A percentile compares a stretch with the other conserved stretches of the same genome.
These are phyloP conservation scores for Lagenorhynchus albirostris DNA, from an alignment of 2,113 vertebrate genomes.

Conservation along the genomic window DNA sequence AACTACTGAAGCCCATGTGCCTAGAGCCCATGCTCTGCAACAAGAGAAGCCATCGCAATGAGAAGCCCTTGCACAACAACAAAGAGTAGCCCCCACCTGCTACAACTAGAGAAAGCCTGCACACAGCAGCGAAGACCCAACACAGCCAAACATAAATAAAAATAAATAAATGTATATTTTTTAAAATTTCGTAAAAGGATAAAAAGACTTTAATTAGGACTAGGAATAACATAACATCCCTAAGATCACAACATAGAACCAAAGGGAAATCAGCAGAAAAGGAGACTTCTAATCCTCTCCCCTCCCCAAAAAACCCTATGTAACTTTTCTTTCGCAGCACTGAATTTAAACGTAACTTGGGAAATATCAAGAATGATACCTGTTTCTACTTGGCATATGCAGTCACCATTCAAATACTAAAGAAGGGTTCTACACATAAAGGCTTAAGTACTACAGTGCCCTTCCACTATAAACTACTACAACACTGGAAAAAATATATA, in stretches of 20 bases:
- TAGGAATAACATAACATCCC: not conserved
- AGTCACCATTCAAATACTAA: not conserved
- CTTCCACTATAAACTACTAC: not conserved
- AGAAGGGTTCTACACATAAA: not conserved
- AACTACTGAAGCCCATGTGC: too few relatives aligned
- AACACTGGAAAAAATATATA: not conserved
- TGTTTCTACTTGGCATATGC: not conserved
- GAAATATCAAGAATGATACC: not conserved
- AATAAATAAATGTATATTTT: too few relatives aligned
- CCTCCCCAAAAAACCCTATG: not conserved
- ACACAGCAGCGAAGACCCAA: too few relatives aligned
- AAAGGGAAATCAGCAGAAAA: not conserved
- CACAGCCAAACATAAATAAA: too few relatives aligned
- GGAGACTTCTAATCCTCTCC: not conserved
- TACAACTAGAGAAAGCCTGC: too few relatives aligned
- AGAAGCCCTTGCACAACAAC: too few relatives aligned
- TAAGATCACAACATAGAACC: not conserved
- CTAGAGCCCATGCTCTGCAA: too few relatives aligned
- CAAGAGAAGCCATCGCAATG: too few relatives aligned
- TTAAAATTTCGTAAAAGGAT: not conserved
- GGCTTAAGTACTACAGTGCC: not conserved
- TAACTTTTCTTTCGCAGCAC: not conserved
- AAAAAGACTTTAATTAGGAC: not conserved
- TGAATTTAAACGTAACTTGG: not conserved
- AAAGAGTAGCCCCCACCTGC: too few relatives aligned